phyloP scores from a whole-genome alignment of 2,797 vertebrate genomes.

The Capromys pilorides region DNA sequence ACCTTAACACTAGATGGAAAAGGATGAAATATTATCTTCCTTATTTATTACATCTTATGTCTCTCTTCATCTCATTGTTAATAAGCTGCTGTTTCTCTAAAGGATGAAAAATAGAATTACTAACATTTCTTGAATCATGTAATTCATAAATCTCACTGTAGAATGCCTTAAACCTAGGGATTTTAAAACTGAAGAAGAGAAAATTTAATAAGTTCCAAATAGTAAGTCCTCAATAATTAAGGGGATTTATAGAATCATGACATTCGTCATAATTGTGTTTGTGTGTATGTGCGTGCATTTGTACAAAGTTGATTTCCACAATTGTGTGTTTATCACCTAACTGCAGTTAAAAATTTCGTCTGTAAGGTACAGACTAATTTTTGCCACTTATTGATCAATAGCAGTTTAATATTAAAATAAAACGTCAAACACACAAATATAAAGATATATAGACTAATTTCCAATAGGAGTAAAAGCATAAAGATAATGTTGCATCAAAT shows the following conservation, averaged over 20 bases:
- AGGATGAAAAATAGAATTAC: not conserved
- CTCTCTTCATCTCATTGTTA: not conserved
- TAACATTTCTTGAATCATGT: not conserved
- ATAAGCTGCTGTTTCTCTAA: not conserved
- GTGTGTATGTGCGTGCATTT: not conserved
- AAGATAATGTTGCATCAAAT: not conserved
- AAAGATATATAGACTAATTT: not conserved
- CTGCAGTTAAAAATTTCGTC: not conserved
- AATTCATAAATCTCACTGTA: not conserved
- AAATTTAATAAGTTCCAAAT: not conserved
- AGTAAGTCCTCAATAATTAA: not conserved
- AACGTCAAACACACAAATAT: not conserved
- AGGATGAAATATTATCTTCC: not conserved
- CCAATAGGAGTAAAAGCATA: not conserved
- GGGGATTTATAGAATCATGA: not conserved
- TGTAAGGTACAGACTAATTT: not conserved
- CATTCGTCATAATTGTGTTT: not conserved
- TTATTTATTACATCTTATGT: not conserved
- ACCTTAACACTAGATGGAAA: not conserved
- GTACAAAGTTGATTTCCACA: not conserved
- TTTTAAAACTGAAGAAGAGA: not conserved
- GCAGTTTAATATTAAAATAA: conserved; percentile 27
- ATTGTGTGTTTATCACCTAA: not conserved
- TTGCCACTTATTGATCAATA: not conserved
- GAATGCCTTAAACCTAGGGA: not conserved